A percentile compares a stretch with the other conserved stretches of the same genome.
Evolutionary conservation across 2,797 vertebrate genomes (phyloP).

Genomic region (Xenentodon cancila): DNA sequence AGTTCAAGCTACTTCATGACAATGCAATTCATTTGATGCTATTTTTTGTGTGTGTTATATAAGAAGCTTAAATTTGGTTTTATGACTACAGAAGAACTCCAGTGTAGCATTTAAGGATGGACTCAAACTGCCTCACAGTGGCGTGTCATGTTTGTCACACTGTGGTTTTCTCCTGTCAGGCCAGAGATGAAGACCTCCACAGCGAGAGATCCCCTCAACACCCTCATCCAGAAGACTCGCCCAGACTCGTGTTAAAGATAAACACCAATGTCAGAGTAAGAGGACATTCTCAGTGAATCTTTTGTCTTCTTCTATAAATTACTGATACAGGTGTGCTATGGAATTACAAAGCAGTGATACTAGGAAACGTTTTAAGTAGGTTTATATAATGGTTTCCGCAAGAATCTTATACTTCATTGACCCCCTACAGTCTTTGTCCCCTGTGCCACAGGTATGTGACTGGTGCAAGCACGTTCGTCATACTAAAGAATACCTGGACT

Average conservation of each 20-base stretch:
- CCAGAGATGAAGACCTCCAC: slow-evolving; percentile 81
- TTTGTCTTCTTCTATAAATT: slow-evolving; percentile 37
- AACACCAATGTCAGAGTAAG: slow-evolving; percentile 83
- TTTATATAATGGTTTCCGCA: slow-evolving; percentile 2
- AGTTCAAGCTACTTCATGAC: slow-evolving; percentile 36
- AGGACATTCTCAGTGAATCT: slow-evolving; percentile 43
- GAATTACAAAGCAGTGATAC: slow-evolving; percentile 15
- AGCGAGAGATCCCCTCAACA: slow-evolving; percentile 77
- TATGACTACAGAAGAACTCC: slow-evolving; percentile 37
- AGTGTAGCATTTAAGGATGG: slow-evolving; percentile 17
- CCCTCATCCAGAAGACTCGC: slow-evolving; percentile 74
- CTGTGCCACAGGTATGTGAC: slow-evolving; percentile 93
- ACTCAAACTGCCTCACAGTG: slow-evolving; percentile 23
- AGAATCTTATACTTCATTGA: slow-evolving; percentile 52
- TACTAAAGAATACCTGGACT: slow-evolving; percentile 99
- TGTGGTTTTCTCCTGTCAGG: slow-evolving; percentile 70
- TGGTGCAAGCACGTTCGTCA: slow-evolving; percentile 99
- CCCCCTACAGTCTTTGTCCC: slow-evolving; percentile 79
- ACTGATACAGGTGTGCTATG: slow-evolving; percentile 19
- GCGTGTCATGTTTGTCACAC: slow-evolving; percentile 34
- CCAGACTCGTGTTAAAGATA: slow-evolving; percentile 80
- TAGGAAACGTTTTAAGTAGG: slow-evolving; percentile 14
- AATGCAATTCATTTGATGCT: slow-evolving; percentile 42
- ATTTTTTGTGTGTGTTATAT: slow-evolving; percentile 42
- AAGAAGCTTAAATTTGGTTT: slow-evolving; percentile 51